Conservation (phyloP, 2,888 invertebrate genomes). For the Cordylochernes scorpioides region DNA sequence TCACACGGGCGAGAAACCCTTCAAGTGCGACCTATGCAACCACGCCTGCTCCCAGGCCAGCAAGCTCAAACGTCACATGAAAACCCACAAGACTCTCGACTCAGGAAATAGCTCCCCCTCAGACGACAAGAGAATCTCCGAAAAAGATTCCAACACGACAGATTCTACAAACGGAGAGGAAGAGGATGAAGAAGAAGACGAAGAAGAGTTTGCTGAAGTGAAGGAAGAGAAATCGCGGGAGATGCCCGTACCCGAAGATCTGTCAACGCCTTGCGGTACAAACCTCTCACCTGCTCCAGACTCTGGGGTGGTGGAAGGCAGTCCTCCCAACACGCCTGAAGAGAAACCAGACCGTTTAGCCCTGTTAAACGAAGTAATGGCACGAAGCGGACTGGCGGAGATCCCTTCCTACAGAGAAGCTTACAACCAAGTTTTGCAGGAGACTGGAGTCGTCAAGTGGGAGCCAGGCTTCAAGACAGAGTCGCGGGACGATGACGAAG, state of each 20-base stretch:
- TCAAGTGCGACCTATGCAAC: conserved; percentile 68
- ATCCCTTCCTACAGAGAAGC: conserved; percentile 89
- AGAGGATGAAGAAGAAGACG: conserved; percentile 25
- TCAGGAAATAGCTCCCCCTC: conserved; percentile 12
- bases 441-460: conserved; percentile 22
- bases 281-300: conserved; percentile 1
- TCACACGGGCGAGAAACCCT: conserved; percentile 48
- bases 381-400: conserved; percentile 72
- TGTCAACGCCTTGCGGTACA: conserved; percentile 4
- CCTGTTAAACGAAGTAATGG: conserved; percentile 80
- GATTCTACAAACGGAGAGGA: conserved; percentile 16
- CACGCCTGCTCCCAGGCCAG: conserved; percentile 65
- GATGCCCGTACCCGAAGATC: conserved; percentile 28
- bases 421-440: conserved; percentile 75
- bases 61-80: conserved; percentile 74
- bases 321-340: conserved; percentile 26
- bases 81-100: conserved; percentile 33
- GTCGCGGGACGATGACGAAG: conserved; percentile 6
- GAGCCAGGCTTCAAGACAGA: conserved; percentile 6
- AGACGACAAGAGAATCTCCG: not conserved
- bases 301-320: conserved; percentile 13
- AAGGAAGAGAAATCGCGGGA: conserved; percentile 29
- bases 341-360: too few species aligned
- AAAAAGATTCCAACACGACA: conserved; percentile 9
- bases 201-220: conserved; percentile 4